phyloP scores from a whole-genome alignment of 2,113 vertebrate species.

The Puffinus mauretanicus region DNA sequence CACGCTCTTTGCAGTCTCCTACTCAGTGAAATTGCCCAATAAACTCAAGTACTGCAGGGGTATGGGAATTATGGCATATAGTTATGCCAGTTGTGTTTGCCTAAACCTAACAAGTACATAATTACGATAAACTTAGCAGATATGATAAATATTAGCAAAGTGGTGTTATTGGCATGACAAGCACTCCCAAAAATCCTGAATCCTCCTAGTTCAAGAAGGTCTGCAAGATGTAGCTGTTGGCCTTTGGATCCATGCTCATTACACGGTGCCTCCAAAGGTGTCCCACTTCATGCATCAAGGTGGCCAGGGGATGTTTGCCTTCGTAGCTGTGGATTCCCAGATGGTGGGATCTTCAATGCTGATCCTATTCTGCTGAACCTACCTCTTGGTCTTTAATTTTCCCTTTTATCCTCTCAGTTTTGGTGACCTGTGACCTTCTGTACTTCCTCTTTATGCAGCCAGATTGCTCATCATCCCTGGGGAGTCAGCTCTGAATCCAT shows the following conservation, averaged over 20 bases:
- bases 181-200: not conserved
- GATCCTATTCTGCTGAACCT: not conserved
- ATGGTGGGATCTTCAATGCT: not conserved
- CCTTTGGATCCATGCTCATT: not conserved
- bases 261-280: not conserved
- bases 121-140: not conserved
- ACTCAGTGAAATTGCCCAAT: not conserved
- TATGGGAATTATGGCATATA: not conserved
- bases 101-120: not conserved
- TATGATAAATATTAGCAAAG: not conserved
- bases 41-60: not conserved
- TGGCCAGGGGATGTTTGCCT: not conserved
- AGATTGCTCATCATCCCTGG: not conserved
- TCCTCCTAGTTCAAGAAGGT: not conserved
- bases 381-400: not conserved
- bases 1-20: not conserved
- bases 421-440: not conserved
- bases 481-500: not conserved
- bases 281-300: not conserved
- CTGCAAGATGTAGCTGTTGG: not conserved
- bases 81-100: not conserved
- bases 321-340: not conserved
- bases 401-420: not conserved
- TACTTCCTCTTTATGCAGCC: not conserved
- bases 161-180: not conserved